Base-by-base conservation (phyloP, 2,113 vertebrate species). In the Caranx melampygus region DNA sequence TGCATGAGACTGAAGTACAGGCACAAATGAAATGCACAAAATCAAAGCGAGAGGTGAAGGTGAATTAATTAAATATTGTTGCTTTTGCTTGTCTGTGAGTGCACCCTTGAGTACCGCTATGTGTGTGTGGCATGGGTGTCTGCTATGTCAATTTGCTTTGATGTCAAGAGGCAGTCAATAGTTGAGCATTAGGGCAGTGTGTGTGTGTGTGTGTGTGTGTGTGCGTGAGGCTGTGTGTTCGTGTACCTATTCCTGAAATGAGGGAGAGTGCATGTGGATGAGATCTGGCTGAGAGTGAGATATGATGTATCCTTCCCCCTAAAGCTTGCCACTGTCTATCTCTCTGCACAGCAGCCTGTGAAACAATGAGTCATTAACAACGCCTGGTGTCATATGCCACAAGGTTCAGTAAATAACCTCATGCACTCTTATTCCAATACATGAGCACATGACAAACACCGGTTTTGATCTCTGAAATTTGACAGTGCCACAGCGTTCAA, bases 361-460 rank as follows among this genome's bases (percentile, higher is more conserved):
- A 89, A 78, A 93, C 88, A 92, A 87, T 89, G 83, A 78, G 57
- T 88, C 82, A 91, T 91, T 88, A 88, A 86, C 82, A 83, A 62
- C n/a, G 31, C 83, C 40, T 70, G 42, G 79, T 68, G 75, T 82
- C 83, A 66, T 75, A 79, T 6, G 54, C 79, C 78, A 82, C 66
- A 31, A 78, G 79, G 75, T 59, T 84, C 54, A 10, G 58, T 66
- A 88, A 85, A 88, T 69, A 90, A 67, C 33, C 15, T 62, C 62
- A 82, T 54, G 59, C 9, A 44, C 60, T 31, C 5, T 47, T 67
- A 51, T 47, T 64, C 14, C 3, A 34, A 66, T 65, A 75, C 63
- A 70, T 69, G 73, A 86, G 80, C 78, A 79, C 65, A 58, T 42
- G 57, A 44, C 66, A 21, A 59, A 65, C 86, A 58, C 40, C 3